These are phyloP conservation scores for Ctenochaetus hawaiiensis DNA, from an alignment of 2,797 vertebrate genomes.

Conservation along the genomic window DNA sequence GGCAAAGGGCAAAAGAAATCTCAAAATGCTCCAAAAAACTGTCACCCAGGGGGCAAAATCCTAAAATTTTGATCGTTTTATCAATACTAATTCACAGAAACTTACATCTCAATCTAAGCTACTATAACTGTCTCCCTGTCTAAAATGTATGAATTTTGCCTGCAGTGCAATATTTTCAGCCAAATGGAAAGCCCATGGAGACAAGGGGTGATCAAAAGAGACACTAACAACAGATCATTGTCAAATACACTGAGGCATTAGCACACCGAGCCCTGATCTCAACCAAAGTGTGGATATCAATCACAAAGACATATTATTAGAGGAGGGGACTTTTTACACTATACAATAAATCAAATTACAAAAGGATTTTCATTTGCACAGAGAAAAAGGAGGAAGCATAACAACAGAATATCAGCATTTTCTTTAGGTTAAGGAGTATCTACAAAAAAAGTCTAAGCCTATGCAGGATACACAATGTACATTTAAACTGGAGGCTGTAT, in stretches of 20 bases:
- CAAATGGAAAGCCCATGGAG: background rate
- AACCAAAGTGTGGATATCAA: background rate
- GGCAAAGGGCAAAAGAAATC: too few species aligned
- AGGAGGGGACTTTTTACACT: background rate
- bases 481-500: background rate
- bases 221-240: background rate
- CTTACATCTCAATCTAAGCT: constrained; percentile 2
- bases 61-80: background rate
- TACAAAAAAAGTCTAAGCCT: background rate
- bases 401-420: background rate
- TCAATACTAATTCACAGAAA: background rate
- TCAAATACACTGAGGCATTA: constrained; percentile 1
- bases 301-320: background rate
- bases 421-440: too few species aligned
- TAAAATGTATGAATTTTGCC: background rate
- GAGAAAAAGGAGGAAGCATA: background rate
- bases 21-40: too few species aligned
- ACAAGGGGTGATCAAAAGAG: background rate
- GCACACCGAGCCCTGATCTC: background rate
- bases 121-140: background rate
- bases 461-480: background rate
- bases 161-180: background rate
- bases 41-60: too few species aligned
- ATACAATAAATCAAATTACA: background rate
- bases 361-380: background rate